Conservation (phyloP, 2,113 vertebrate genomes). For the Cyprinodon tularosa region DNA sequence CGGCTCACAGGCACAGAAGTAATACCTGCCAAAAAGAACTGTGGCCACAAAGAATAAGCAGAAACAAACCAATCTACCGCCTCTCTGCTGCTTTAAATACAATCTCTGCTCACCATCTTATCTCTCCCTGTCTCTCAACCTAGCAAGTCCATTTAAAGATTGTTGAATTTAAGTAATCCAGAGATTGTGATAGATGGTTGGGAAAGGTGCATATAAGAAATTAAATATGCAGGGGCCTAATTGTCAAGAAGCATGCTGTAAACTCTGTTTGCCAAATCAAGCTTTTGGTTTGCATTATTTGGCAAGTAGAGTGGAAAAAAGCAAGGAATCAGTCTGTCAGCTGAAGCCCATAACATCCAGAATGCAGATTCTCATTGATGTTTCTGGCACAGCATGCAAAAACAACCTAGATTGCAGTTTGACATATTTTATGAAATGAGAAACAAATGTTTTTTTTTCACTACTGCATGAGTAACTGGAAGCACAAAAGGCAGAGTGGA, state of each 20-base stretch:
- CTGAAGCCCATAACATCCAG: neutral
- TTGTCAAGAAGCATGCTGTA: neutral
- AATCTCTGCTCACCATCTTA: constrained; percentile 26
- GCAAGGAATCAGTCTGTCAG: neutral
- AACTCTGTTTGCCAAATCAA: neutral
- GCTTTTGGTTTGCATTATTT: neutral
- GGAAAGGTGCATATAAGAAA: neutral
- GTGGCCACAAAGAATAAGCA: constrained; percentile 72
- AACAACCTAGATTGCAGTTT: neutral
- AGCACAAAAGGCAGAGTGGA: neutral
- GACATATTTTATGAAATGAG: neutral
- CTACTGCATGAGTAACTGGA: neutral
- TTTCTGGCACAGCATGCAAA: neutral
- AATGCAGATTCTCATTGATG: neutral
- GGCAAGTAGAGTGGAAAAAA: neutral
- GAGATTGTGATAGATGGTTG: neutral
- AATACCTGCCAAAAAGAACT: constrained; percentile 65
- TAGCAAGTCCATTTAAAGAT: constrained; percentile 26
- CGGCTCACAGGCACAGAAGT: constrained; percentile 48
- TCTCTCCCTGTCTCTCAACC: constrained; percentile 28
- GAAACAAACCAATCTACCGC: constrained; percentile 30
- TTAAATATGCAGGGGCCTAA: neutral
- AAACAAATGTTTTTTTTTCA: neutral
- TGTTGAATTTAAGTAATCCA: neutral
- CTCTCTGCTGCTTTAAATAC: constrained; percentile 38